A percentile compares a stretch with the other conserved stretches of the same genome.
Evolutionary conservation across 2,113 vertebrate genomes (phyloP).

Genomic region (Eonycteris spelaea): DNA sequence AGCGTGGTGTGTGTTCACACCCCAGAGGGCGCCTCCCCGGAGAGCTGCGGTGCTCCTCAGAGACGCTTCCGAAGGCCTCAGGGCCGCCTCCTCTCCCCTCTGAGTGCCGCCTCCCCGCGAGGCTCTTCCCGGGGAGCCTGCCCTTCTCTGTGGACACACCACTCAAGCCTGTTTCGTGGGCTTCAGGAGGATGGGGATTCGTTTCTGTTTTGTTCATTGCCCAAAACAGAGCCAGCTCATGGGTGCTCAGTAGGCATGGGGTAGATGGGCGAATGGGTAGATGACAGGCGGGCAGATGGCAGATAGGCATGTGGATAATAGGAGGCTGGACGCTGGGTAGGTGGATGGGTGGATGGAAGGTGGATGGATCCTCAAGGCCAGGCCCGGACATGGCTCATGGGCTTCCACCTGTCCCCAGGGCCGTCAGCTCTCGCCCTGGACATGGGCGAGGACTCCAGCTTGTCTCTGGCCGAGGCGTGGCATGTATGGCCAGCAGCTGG

Average conservation of each 20-base stretch:
- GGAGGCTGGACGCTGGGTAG: background rate
- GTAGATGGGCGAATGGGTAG: accelerated
- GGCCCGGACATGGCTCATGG: background rate
- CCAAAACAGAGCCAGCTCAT: background rate
- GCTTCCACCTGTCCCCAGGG: background rate
- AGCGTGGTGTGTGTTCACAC: background rate
- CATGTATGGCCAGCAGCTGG: background rate
- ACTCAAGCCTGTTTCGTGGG: background rate
- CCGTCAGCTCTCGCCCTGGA: background rate
- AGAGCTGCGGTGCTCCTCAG: no score
- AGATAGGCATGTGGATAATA: background rate
- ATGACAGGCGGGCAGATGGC: accelerated
- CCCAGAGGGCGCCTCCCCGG: no score
- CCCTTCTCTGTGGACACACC: no score
- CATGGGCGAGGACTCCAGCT: background rate
- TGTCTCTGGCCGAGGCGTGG: background rate
- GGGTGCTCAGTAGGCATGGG: background rate
- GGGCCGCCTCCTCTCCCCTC: no score
- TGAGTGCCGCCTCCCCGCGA: background rate
- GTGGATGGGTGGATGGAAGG: background rate
- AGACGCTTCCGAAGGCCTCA: no score
- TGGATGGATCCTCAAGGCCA: background rate
- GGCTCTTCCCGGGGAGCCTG: background rate
- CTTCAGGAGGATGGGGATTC: accelerated
- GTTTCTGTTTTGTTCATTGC: background rate